Conservation (phyloP, 2,888 invertebrate genomes). For the Linhomoeus sp. region DNA sequence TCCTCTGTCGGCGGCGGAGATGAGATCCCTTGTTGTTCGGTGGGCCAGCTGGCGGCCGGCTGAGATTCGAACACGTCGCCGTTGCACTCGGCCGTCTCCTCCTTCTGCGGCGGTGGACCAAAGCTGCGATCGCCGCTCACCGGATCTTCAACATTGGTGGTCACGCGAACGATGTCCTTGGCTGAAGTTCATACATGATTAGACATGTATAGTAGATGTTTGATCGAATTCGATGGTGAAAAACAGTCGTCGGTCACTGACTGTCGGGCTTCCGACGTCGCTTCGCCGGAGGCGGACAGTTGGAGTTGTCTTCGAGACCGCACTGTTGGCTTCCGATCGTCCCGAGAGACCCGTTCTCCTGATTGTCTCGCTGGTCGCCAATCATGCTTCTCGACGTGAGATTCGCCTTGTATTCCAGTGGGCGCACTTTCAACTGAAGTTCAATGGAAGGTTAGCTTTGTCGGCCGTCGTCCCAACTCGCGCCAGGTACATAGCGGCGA, state of each 20-base stretch:
- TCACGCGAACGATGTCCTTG: constrained; percentile 11
- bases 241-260: background rate
- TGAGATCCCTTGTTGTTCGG: no score
- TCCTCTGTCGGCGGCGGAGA: background rate
- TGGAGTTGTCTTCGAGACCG: no score
- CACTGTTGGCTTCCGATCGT: no score
- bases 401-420: no score
- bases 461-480: no score
- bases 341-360: no score
- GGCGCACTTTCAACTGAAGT: no score
- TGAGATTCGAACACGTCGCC: background rate
- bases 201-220: background rate
- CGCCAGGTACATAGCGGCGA: no score
- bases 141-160: background rate
- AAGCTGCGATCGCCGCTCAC: background rate
- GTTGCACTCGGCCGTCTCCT: background rate
- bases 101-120: no score
- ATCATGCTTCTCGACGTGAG: no score
- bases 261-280: constrained; percentile 3
- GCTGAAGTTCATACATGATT: constrained; percentile 9
- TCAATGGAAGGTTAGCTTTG: no score
- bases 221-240: background rate
- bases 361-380: no score
- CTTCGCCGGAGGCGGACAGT: constrained; percentile 1
- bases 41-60: background rate